Evolutionary conservation across 2,888 invertebrate species (phyloP).

Genomic region (Melinaea marsaeus): DNA sequence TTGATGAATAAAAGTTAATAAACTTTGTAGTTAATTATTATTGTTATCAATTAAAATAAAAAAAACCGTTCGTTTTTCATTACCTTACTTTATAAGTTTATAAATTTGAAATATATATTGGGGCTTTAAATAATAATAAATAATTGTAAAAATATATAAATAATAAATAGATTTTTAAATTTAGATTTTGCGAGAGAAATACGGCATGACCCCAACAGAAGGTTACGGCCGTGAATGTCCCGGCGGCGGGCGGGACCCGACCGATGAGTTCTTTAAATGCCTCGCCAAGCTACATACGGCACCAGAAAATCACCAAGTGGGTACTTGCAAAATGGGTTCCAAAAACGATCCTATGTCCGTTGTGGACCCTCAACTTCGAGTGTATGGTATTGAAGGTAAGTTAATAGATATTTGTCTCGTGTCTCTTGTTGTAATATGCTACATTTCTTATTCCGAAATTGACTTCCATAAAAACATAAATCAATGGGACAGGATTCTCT

Average conservation of each 20-base stretch:
- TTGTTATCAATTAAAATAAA: neutral
- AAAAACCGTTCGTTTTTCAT: no score
- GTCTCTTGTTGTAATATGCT: no score
- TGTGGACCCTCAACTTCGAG: conserved; percentile 82
- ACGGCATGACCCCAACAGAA: conserved; percentile 72
- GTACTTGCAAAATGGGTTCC: conserved; percentile 91
- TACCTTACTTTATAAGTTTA: no score
- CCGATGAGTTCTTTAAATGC: conserved; percentile 87
- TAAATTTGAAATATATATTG: no score
- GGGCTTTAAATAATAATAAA: no score
- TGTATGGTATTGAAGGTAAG: conserved; percentile 79
- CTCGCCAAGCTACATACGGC: conserved; percentile 83
- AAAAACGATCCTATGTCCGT: conserved; percentile 83
- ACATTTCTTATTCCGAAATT: no score
- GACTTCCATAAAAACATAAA: no score
- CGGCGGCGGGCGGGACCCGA: conserved; percentile 63
- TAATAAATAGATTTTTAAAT: conserved; percentile 4
- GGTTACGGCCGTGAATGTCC: conserved; percentile 72
- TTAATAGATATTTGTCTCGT: neutral
- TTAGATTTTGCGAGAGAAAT: conserved; percentile 75
- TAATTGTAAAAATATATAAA: no score
- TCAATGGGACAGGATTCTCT: no score
- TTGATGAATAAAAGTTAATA: no score
- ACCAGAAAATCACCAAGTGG: conserved; percentile 90
- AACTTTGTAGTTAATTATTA: no score